Evolutionary conservation across 2,113 vertebrate species (phyloP).

Genomic region (Oreochromis tanganicae): DNA sequence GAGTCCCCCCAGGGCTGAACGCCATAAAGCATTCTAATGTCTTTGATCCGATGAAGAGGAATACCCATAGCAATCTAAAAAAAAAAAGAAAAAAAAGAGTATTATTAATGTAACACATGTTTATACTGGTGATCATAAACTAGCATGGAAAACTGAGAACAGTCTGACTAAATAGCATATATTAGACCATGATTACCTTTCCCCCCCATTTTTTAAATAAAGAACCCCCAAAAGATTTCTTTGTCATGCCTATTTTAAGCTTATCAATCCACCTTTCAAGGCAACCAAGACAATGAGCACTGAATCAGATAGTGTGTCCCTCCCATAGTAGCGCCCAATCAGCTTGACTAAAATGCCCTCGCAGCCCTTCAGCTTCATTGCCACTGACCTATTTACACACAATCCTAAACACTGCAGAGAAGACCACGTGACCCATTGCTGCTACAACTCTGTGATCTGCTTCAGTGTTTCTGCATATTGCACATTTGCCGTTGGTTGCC

Average conservation of each 20-base stretch:
- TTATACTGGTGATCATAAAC: not conserved
- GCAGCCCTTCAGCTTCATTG: slow-evolving; percentile 28
- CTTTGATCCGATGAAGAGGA: slow-evolving; percentile 94
- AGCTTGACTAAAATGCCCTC: not conserved
- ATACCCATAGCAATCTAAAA: slow-evolving; percentile 95
- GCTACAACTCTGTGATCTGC: not conserved
- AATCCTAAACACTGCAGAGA: slow-evolving; percentile 26
- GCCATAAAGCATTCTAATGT: slow-evolving; percentile 93
- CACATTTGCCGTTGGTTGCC: not conserved
- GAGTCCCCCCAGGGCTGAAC: slow-evolving; percentile 91
- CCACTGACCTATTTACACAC: slow-evolving; percentile 63
- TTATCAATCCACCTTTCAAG: not conserved
- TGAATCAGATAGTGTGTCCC: not conserved
- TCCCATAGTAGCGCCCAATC: slow-evolving; percentile 3
- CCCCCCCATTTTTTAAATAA: not conserved
- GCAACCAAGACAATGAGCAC: not conserved
- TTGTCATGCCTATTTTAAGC: not conserved
- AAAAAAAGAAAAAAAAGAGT: not conserved
- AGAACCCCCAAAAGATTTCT: not conserved
- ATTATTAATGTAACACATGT: not conserved
- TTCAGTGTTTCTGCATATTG: not conserved
- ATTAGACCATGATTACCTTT: accelerated
- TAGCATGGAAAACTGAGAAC: not conserved
- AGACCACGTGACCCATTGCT: slow-evolving; percentile 14
- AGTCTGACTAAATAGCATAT: not conserved